Percentiles rank a stretch among this genome's conserved stretches.
Conservation (phyloP, 1,140 invertebrate genomes). For the Anadara kagoshimensis region DNA sequence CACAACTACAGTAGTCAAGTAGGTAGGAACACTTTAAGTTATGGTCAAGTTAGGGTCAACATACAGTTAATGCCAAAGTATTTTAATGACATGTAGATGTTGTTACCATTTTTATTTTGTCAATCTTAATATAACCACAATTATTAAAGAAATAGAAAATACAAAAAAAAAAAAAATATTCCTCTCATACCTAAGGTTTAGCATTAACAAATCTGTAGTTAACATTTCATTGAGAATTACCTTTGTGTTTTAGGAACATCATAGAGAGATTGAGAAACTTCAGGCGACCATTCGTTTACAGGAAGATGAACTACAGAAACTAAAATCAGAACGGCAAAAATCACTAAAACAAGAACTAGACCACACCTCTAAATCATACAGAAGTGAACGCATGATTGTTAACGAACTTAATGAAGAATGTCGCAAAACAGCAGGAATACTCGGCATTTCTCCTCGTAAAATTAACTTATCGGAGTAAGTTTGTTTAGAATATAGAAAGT, state of each 20-base stretch:
- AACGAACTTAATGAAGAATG: conserved; percentile 71
- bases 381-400: conserved; percentile 62
- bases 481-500: not conserved
- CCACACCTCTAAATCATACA: conserved; percentile 47
- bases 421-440: conserved; percentile 53
- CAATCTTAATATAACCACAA: no score
- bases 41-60: no score
- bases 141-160: no score
- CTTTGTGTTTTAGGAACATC: conserved; percentile 61
- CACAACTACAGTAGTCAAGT: no score
- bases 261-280: conserved; percentile 58
- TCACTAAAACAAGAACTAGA: conserved; percentile 53
- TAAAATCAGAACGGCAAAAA: conserved; percentile 53
- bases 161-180: no score
- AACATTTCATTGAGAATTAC: no score
- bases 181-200: no score
- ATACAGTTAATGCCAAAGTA: no score
- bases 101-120: no score
- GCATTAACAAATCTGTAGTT: no score
- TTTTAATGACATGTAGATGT: no score
- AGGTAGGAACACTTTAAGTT: no score
- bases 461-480: conserved; percentile 54
- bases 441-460: conserved; percentile 61
- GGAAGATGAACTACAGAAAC: conserved; percentile 58
- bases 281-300: conserved; percentile 54